These are phyloP conservation scores for Gymnocephalus cernua DNA, from an alignment of 2,113 vertebrate genomes.

Conservation along the genomic window DNA sequence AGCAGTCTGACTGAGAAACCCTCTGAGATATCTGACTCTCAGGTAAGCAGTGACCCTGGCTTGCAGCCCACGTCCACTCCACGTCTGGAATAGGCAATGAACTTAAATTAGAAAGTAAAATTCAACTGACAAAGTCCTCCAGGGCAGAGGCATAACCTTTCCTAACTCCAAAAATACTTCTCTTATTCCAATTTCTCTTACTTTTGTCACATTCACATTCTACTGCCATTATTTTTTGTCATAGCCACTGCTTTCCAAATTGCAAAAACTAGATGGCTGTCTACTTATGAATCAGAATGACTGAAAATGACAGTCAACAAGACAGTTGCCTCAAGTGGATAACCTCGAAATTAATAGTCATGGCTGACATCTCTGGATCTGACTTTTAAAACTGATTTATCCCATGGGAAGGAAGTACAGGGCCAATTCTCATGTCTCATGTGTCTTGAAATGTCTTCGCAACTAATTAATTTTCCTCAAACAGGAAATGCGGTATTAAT, in stretches of 20 bases:
- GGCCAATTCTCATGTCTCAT: constrained; percentile 50
- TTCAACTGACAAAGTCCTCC: constrained; percentile 31
- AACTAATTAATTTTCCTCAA: constrained; percentile 59
- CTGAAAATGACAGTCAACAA: constrained; percentile 23
- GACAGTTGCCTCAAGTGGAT: constrained; percentile 44
- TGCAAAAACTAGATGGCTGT: constrained; percentile 22
- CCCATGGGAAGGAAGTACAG: constrained; percentile 45
- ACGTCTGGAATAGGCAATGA: constrained; percentile 31
- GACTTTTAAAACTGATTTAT: constrained; percentile 40
- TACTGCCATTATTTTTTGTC: constrained; percentile 1
- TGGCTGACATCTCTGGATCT: constrained; percentile 43
- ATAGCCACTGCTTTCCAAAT: constrained; percentile 10
- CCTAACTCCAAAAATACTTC: constrained; percentile 21
- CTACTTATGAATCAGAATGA: constrained; percentile 36
- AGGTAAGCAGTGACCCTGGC: constrained; percentile 84
- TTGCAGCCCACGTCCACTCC: not conserved
- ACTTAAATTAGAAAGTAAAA: constrained; percentile 47
- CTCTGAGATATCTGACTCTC: constrained; percentile 96
- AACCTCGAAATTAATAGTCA: constrained; percentile 44
- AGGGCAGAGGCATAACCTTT: constrained; percentile 37
- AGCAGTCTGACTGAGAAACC: constrained; percentile 98
- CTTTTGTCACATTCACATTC: constrained; percentile 6
- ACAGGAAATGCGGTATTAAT: constrained; percentile 62
- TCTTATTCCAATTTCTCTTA: constrained; percentile 10
- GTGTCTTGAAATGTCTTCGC: constrained; percentile 41